Evolutionary conservation across 2,888 invertebrate genomes (phyloP).

Genomic region (Watsonalla binaria): DNA sequence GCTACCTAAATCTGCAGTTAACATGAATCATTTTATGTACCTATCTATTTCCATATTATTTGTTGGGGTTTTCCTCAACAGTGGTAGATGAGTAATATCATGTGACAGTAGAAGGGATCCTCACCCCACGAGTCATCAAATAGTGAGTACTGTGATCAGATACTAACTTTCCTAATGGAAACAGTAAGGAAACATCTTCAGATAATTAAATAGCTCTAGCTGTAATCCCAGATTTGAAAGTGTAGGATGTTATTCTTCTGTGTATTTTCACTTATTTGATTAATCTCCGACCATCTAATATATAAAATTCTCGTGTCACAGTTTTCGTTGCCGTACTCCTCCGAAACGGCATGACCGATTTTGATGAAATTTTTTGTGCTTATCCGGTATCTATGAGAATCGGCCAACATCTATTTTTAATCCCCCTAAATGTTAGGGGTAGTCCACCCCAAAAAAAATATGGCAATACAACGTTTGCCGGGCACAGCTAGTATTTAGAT

Average conservation of each 20-base stretch:
- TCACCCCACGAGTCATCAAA: constrained; percentile 26
- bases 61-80: constrained; percentile 48
- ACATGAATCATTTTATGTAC: constrained; percentile 10
- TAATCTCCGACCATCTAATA: constrained; percentile 10
- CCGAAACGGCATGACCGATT: too few species aligned
- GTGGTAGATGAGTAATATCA: constrained; percentile 55
- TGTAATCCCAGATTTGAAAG: constrained; percentile 22
- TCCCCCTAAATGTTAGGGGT: too few species aligned
- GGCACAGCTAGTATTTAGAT: too few species aligned
- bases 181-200: constrained; percentile 61
- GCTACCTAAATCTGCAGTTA: not conserved
- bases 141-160: constrained; percentile 21
- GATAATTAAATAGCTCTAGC: constrained; percentile 61
- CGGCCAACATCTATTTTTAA: too few species aligned
- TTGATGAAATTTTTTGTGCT: too few species aligned
- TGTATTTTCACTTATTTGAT: constrained; percentile 15
- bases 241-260: constrained; percentile 9
- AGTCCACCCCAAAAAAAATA: too few species aligned
- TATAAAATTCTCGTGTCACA: too few species aligned
- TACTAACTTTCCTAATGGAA: constrained; percentile 65
- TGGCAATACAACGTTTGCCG: too few species aligned
- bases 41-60: constrained; percentile 34
- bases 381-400: too few species aligned
- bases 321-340: too few species aligned
- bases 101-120: constrained; percentile 40